Evolutionary conservation across 1,140 invertebrate species (phyloP).

Genomic region (Cheumatopsyche charites): DNA sequence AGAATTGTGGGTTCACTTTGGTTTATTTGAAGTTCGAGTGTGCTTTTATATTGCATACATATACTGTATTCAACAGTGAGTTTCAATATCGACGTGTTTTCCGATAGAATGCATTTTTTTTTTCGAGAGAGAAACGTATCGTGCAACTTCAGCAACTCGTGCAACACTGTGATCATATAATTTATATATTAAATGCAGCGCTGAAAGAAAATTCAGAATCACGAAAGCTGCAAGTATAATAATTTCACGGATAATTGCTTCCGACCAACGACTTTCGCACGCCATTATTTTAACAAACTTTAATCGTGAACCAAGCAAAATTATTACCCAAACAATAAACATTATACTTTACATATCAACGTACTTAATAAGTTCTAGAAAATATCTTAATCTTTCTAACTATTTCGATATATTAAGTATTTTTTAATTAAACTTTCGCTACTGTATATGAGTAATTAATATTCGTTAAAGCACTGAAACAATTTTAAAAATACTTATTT

Average conservation of each 20-base stretch:
- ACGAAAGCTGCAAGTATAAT: conserved; percentile 10
- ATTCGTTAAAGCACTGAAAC: too few species aligned
- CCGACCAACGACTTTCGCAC: neutral
- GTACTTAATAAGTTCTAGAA: too few species aligned
- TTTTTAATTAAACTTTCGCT: too few species aligned
- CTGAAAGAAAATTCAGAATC: conserved; percentile 13
- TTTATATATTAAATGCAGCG: neutral
- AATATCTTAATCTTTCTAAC: too few species aligned
- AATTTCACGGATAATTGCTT: conserved; percentile 8
- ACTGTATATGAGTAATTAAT: too few species aligned
- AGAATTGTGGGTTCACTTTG: too few species aligned
- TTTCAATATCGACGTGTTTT: neutral
- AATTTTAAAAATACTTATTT: too few species aligned
- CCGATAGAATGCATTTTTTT: neutral
- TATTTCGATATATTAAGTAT: too few species aligned
- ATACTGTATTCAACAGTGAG: neutral
- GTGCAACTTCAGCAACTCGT: neutral
- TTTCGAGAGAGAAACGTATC: neutral
- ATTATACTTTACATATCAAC: too few species aligned
- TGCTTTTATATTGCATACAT: neutral
- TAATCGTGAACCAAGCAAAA: too few species aligned
- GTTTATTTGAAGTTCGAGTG: too few species aligned
- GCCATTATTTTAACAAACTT: neutral
- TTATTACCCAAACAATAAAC: too few species aligned
- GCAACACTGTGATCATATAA: neutral